Conservation (phyloP, 2,888 invertebrate genomes). For the Euclidia mi region DNA sequence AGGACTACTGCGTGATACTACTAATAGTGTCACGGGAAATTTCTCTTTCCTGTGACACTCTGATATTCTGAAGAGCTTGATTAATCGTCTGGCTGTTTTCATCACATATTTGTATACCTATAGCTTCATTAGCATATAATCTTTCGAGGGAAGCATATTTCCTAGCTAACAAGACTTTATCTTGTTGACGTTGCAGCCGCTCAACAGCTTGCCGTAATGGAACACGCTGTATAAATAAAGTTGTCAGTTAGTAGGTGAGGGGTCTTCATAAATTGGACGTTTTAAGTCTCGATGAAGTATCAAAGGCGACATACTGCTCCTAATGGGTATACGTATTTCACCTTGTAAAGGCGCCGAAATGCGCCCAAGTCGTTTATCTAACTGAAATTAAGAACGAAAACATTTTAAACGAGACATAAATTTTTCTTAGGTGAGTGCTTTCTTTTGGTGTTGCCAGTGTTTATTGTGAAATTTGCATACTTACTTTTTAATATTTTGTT, state of each 20-base stretch:
- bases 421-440: conserved; percentile 75
- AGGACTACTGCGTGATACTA: too few species aligned
- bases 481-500: conserved; percentile 10
- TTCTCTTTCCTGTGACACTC: too few species aligned
- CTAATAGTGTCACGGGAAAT: too few species aligned
- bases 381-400: conserved; percentile 87
- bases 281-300: conserved; percentile 66
- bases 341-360: conserved; percentile 80
- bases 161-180: too few species aligned
- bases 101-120: too few species aligned
- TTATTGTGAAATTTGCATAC: conserved; percentile 27
- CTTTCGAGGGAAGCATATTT: too few species aligned
- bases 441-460: conserved; percentile 73
- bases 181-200: too few species aligned
- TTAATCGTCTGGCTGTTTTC: too few species aligned
- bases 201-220: background rate
- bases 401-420: conserved; percentile 84
- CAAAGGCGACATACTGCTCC: conserved; percentile 65
- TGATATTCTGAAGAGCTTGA: too few species aligned
- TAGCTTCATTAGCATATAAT: too few species aligned
- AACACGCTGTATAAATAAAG: conserved; percentile 32
- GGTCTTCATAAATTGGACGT: conserved; percentile 64
- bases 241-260: conserved; percentile 25
- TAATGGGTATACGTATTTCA: conserved; percentile 81
- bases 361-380: conserved; percentile 78